A percentile compares a stretch with the other conserved stretches of the same genome.
phyloP scores from a whole-genome alignment of 1,140 invertebrate species.

The Platyura marginata region DNA sequence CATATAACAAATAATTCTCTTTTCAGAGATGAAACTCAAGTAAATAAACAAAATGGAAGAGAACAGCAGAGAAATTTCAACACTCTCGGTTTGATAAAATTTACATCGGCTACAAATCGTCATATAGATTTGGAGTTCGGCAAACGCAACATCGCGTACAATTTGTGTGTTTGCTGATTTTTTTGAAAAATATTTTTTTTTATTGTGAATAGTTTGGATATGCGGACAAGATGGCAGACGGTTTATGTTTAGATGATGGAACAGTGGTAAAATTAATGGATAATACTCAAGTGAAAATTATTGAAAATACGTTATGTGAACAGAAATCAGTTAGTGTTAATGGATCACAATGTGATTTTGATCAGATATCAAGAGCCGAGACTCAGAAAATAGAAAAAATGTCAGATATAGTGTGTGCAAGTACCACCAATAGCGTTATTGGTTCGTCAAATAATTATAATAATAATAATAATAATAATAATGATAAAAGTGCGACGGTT shows the following conservation, averaged over 20 bases:
- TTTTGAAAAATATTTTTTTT: background rate
- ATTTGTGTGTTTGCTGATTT: background rate
- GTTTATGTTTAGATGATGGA: constrained; percentile 19
- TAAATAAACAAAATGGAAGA: too few relatives aligned
- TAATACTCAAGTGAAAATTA: background rate
- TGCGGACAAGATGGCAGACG: constrained; percentile 28
- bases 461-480: background rate
- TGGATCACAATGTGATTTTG: background rate
- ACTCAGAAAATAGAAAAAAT: background rate
- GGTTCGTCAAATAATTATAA: background rate
- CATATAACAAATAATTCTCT: too few relatives aligned
- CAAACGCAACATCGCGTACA: background rate
- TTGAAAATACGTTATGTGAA: background rate
- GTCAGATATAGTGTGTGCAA: background rate
- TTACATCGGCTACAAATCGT: too few relatives aligned
- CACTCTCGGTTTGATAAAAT: too few relatives aligned
- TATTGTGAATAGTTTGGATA: background rate
- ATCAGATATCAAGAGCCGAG: background rate
- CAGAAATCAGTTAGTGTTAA: background rate
- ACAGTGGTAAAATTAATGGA: constrained; percentile 2
- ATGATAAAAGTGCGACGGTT: background rate
- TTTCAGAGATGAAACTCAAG: too few relatives aligned
- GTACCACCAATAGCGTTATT: background rate
- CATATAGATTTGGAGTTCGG: background rate
- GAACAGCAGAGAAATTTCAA: too few relatives aligned